Conservation (phyloP, 2,888 invertebrate species). For the Hydroisotoma schaefferi region DNA sequence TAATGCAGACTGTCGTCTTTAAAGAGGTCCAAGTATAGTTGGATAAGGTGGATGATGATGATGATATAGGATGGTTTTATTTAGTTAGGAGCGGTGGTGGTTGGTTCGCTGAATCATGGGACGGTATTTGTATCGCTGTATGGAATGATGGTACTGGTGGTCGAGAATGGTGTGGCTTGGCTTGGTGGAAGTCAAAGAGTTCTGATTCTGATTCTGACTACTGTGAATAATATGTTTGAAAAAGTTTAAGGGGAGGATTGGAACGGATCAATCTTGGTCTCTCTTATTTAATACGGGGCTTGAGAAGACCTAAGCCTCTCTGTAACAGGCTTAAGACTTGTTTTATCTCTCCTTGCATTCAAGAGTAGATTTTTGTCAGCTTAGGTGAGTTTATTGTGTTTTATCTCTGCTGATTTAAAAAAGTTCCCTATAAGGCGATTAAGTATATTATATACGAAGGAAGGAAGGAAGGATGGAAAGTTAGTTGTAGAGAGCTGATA, state of each 20-base stretch:
- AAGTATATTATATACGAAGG: conserved; percentile 39
- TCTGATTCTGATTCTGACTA: conserved; percentile 9
- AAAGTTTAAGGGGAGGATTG: conserved; percentile 49
- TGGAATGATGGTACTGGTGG: neutral
- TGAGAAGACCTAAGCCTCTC: conserved; percentile 51
- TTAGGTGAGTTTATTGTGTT: conserved; percentile 52
- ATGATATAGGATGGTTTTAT: too few species aligned
- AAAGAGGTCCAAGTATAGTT: too few species aligned
- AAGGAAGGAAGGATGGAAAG: too few species aligned
- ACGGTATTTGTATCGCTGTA: neutral
- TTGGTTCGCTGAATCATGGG: conserved; percentile 2
- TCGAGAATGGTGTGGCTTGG: conserved; percentile 1
- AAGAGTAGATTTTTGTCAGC: conserved; percentile 52
- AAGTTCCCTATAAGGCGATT: conserved; percentile 49
- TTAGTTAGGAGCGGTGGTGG: too few species aligned
- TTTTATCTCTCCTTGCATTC: conserved; percentile 52
- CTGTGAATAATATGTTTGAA: conserved; percentile 47
- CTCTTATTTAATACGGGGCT: conserved; percentile 52
- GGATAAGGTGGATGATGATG: too few species aligned
- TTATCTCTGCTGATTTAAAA: conserved; percentile 51
- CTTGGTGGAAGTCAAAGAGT: conserved; percentile 8
- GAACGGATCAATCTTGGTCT: conserved; percentile 51
- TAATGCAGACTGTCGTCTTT: too few species aligned
- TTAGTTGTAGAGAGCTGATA: too few species aligned
- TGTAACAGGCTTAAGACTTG: conserved; percentile 52